These are phyloP conservation scores for Drosophila stalkeri DNA, from an alignment of 2,888 invertebrate genomes.

Conservation along the genomic window DNA sequence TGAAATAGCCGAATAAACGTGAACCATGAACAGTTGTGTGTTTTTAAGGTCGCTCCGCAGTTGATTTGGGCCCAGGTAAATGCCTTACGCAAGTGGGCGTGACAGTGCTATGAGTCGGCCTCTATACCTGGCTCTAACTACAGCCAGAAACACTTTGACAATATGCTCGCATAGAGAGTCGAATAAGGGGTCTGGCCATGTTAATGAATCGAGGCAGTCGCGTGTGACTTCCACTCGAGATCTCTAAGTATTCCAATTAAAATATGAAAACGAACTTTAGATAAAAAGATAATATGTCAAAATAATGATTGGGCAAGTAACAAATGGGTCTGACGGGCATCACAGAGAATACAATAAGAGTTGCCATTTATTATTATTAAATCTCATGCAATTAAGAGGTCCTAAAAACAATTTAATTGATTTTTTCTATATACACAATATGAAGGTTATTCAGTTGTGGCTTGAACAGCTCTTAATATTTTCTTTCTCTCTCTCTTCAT, in stretches of 20 bases:
- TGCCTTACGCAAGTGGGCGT: conserved; percentile 64
- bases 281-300: conserved; percentile 38
- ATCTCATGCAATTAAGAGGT: background rate
- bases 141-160: conserved; percentile 29
- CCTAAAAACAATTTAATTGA: background rate
- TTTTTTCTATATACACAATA: background rate
- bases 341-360: background rate
- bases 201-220: conserved; percentile 67
- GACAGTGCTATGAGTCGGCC: conserved; percentile 22
- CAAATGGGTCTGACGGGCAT: conserved; percentile 5
- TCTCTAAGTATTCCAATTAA: conserved; percentile 64
- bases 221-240: conserved; percentile 61
- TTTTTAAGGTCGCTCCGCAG: conserved; percentile 64
- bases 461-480: background rate
- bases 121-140: conserved; percentile 27
- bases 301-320: conserved; percentile 33
- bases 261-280: conserved; percentile 46
- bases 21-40: conserved; percentile 45
- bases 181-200: conserved; percentile 52
- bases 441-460: background rate
- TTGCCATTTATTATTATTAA: background rate
- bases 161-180: conserved; percentile 20
- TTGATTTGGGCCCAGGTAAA: conserved; percentile 49
- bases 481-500: background rate
- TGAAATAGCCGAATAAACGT: conserved; percentile 42